Evolutionary conservation across 2,113 vertebrate genomes (phyloP).

Genomic region (Peucedramus taeniatus): DNA sequence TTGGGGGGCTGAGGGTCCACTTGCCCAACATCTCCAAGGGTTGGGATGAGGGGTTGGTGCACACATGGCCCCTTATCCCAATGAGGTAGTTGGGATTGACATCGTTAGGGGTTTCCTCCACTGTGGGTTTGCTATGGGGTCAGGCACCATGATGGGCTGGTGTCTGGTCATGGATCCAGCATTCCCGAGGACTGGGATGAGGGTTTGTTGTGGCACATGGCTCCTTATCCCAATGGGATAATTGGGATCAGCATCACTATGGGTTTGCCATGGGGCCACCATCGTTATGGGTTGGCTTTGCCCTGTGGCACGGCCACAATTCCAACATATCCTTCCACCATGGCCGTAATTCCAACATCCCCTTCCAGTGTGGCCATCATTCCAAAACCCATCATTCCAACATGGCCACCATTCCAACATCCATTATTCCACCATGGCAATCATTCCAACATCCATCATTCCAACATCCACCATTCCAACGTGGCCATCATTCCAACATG

Average conservation of each 20-base stretch:
- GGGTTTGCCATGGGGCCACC: not conserved
- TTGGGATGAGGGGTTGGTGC: not conserved
- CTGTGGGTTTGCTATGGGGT: not conserved
- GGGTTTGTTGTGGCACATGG: not conserved
- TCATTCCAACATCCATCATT: too few species aligned
- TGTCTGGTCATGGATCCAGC: not conserved
- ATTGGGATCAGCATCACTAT: not conserved
- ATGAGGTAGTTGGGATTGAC: rapidly evolving
- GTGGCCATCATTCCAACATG: not conserved
- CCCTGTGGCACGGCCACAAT: not conserved
- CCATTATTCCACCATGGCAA: not conserved
- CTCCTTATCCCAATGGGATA: rapidly evolving
- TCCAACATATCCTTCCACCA: not conserved
- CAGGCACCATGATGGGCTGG: not conserved
- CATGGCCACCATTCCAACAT: not conserved
- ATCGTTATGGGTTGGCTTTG: rapidly evolving
- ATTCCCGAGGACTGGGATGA: not conserved
- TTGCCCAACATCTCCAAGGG: not conserved
- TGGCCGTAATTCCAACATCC: not conserved
- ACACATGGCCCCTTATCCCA: too few species aligned
- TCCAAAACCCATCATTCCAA: not conserved
- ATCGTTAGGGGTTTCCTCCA: not conserved
- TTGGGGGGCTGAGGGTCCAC: rapidly evolving
- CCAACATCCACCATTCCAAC: not conserved
- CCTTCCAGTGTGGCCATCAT: not conserved